Evolutionary conservation across 1,140 invertebrate species (phyloP).

Genomic region (Gerris buenoi): DNA sequence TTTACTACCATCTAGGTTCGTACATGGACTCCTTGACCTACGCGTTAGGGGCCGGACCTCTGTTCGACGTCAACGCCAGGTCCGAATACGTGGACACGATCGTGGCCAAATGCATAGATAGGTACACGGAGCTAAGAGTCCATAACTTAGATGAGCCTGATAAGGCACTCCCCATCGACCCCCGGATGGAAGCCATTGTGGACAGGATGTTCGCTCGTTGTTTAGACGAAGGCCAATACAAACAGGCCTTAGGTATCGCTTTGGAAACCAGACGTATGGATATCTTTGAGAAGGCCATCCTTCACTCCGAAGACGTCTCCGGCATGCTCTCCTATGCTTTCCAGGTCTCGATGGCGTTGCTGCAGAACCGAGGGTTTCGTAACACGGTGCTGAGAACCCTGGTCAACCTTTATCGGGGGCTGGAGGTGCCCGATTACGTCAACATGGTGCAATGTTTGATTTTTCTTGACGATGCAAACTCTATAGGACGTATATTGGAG

Average conservation of each 20-base stretch:
- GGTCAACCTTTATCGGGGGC: conserved; percentile 74
- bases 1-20: conserved; percentile 93
- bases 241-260: conserved; percentile 84
- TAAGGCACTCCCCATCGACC: conserved; percentile 60
- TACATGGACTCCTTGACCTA: conserved; percentile 91
- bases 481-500: conserved; percentile 80
- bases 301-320: conserved; percentile 72
- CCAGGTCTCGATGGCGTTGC: conserved; percentile 86
- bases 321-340: conserved; percentile 90
- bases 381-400: conserved; percentile 75
- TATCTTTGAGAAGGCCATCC: conserved; percentile 80
- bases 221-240: conserved; percentile 81
- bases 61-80: conserved; percentile 85
- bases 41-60: conserved; percentile 77
- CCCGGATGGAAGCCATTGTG: conserved; percentile 80
- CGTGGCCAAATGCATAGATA: conserved; percentile 82
- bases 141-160: conserved; percentile 40
- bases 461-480: conserved; percentile 81
- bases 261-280: conserved; percentile 92
- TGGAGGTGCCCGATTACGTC: conserved; percentile 82
- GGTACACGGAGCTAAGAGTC: conserved; percentile 73
- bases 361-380: conserved; percentile 83
- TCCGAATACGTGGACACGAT: conserved; percentile 95
- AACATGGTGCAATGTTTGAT: conserved; percentile 95
- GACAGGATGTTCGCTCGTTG: conserved; percentile 94